phyloP scores from a whole-genome alignment of 2,888 invertebrate genomes.

The Acleris cristana region DNA sequence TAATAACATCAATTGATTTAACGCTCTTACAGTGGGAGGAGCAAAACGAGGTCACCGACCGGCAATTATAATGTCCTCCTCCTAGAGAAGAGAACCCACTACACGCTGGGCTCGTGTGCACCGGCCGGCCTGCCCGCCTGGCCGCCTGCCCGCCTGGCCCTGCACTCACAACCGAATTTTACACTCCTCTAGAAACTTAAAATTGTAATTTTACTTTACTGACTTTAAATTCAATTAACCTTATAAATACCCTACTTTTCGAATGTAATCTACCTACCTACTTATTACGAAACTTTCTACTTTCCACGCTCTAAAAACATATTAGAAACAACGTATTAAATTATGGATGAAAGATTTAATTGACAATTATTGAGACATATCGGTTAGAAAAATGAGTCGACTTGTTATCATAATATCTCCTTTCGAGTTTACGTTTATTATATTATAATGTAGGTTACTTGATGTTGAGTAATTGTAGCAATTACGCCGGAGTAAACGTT shows the following conservation, averaged over 20 bases:
- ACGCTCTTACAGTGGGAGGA: constrained; percentile 81
- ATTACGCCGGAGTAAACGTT: constrained; percentile 31
- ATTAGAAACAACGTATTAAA: constrained; percentile 76
- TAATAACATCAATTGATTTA: constrained; percentile 83
- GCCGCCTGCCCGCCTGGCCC: neutral
- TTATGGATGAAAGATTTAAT: constrained; percentile 71
- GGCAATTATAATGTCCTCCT: constrained; percentile 77
- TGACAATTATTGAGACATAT: constrained; percentile 55
- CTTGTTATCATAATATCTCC: constrained; percentile 37
- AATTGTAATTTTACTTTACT: constrained; percentile 2
- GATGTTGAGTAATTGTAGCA: constrained; percentile 35
- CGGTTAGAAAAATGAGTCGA: constrained; percentile 42
- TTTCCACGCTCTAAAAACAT: constrained; percentile 83
- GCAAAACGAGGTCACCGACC: constrained; percentile 79
- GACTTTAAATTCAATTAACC: constrained; percentile 46
- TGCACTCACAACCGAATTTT: constrained; percentile 5
- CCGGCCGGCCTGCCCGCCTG: neutral
- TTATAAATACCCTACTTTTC: constrained; percentile 52
- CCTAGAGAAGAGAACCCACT: constrained; percentile 59
- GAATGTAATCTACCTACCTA: constrained; percentile 49
- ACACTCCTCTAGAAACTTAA: neutral
- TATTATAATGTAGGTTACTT: constrained; percentile 35
- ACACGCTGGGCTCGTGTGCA: constrained; percentile 37
- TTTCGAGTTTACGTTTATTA: constrained; percentile 34
- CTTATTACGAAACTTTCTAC: constrained; percentile 79